A percentile compares a stretch with the other conserved stretches of the same genome.
These are phyloP conservation scores for Crotalus viridis DNA, from an alignment of 2,113 vertebrate genomes.

Conservation along the genomic window DNA sequence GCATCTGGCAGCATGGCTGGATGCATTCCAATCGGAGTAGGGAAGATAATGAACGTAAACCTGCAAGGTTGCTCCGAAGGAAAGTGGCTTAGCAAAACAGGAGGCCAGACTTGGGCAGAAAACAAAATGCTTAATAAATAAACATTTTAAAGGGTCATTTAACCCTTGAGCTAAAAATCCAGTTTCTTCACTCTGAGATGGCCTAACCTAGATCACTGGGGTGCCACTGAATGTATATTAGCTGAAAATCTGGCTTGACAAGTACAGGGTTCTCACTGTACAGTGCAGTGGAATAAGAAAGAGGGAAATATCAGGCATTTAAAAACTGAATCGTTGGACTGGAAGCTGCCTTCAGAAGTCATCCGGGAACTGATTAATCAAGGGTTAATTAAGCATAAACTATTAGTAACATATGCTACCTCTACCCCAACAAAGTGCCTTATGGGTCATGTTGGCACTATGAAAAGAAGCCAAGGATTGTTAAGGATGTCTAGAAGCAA, in stretches of 20 bases:
- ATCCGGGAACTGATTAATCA: background rate
- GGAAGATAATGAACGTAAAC: conserved; percentile 1
- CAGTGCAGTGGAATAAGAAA: background rate
- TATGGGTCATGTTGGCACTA: background rate
- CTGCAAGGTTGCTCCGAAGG: conserved; percentile 49
- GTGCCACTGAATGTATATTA: background rate
- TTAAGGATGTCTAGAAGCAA: background rate
- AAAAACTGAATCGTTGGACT: background rate
- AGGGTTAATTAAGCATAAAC: conserved; percentile 21
- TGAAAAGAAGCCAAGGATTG: background rate
- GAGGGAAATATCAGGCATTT: rapidly evolving
- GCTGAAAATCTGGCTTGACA: background rate
- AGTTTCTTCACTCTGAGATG: background rate
- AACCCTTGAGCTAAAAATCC: background rate
- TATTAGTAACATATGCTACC: background rate
- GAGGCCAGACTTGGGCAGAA: background rate
- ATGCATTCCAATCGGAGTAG: conserved; percentile 78
- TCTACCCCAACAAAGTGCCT: background rate
- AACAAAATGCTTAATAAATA: conserved; percentile 25
- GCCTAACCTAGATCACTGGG: background rate
- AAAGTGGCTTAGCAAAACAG: conserved; percentile 57
- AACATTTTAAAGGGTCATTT: conserved; percentile 30
- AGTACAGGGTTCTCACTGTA: background rate
- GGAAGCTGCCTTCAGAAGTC: conserved; percentile 19
- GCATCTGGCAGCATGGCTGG: conserved; percentile 60